phyloP scores from a whole-genome alignment of 2,113 vertebrate species.

The Cryptotis parvus region DNA sequence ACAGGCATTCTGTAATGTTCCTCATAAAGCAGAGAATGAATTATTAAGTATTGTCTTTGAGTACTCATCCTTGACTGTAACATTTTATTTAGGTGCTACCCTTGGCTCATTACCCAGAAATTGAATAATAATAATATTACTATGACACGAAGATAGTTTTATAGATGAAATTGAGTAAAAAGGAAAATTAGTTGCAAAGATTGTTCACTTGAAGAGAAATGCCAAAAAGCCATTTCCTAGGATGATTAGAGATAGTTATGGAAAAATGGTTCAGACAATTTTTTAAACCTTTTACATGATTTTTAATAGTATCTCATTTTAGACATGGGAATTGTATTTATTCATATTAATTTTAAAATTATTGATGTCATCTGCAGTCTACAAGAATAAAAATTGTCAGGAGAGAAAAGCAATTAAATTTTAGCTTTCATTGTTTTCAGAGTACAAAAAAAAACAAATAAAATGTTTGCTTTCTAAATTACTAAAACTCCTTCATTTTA shows the following conservation, averaged over 20 bases:
- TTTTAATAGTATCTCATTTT: background rate
- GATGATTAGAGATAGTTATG: background rate
- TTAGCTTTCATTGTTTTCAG: background rate
- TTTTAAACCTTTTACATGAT: background rate
- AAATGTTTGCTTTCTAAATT: conserved; percentile 11
- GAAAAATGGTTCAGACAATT: conserved; percentile 24
- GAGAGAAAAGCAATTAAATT: background rate
- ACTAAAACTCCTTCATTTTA: background rate
- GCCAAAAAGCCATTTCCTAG: conserved; percentile 7
- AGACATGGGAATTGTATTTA: background rate
- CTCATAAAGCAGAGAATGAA: background rate
- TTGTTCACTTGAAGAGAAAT: conserved; percentile 35
- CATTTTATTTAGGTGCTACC: conserved; percentile 35
- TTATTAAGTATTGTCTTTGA: background rate
- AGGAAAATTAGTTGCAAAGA: conserved; percentile 62
- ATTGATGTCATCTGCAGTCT: background rate
- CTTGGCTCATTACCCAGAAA: conserved; percentile 15
- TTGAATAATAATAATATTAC: conserved; percentile 40
- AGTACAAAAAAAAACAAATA: background rate
- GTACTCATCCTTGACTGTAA: background rate
- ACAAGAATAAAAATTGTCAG: background rate
- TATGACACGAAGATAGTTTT: conserved; percentile 39
- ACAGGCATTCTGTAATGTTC: background rate
- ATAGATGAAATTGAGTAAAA: conserved; percentile 34
- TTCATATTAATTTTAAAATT: background rate